A percentile compares a stretch with the other conserved stretches of the same genome.
These are phyloP conservation scores for Leucophenga varia DNA, from an alignment of 1,140 invertebrate genomes.

Conservation along the genomic window DNA sequence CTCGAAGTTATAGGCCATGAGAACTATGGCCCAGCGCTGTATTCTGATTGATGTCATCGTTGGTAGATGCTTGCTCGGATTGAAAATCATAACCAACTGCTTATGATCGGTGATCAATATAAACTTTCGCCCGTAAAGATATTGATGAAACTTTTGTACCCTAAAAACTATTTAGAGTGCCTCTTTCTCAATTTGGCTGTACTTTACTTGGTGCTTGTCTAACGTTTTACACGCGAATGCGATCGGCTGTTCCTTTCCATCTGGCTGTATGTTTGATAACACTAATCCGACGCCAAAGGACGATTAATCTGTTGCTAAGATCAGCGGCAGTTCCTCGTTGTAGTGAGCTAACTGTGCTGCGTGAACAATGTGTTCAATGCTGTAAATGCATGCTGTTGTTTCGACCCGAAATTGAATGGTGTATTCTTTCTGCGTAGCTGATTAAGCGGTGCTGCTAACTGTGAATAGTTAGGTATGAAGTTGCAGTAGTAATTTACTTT, in stretches of 20 bases:
- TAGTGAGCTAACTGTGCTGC: not conserved
- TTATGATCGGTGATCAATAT: conserved; percentile 56
- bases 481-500: conserved; percentile 5
- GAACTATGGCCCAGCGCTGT: conserved; percentile 12
- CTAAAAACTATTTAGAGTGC: conserved; percentile 2
- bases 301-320: no score
- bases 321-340: not conserved
- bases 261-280: no score
- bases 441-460: not conserved
- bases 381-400: conserved; percentile 1
- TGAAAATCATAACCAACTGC: conserved; percentile 49
- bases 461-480: not conserved
- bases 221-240: conserved; percentile 1
- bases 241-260: no score
- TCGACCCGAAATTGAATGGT: not conserved
- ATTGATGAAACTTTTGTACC: conserved; percentile 2
- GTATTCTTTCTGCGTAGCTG: conserved; percentile 6
- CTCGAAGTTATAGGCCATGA: conserved; percentile 12
- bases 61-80: conserved; percentile 19
- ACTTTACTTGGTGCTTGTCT: not conserved
- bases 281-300: no score
- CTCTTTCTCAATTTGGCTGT: conserved; percentile 3
- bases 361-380: conserved; percentile 1
- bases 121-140: conserved; percentile 3
- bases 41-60: conserved; percentile 9